Percentiles rank a stretch among this genome's conserved stretches.
phyloP scores from a whole-genome alignment of 53 echinoderm and acorn worm genomes.

The Mesocentrotus franciscanus region DNA sequence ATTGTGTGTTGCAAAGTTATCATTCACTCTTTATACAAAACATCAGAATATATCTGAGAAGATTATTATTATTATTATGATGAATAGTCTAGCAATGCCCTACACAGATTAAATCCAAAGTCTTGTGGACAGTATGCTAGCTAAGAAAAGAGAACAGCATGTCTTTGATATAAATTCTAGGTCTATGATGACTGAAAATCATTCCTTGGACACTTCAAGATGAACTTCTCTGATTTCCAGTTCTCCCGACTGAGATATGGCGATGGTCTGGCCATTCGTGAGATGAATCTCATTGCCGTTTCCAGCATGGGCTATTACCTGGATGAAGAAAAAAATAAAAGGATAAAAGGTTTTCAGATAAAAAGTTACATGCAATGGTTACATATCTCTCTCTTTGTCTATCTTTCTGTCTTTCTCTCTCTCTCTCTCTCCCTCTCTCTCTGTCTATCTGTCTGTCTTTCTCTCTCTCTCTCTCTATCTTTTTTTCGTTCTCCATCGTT shows the following conservation, averaged over 20 bases:
- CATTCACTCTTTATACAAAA: no score
- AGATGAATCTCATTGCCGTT: constrained; percentile 58
- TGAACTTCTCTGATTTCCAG: constrained; percentile 68
- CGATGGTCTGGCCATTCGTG: constrained; percentile 51
- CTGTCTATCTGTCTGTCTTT: no score
- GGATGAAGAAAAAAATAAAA: neutral
- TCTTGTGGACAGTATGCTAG: no score
- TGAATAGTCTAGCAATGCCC: no score
- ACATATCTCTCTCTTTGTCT: neutral
- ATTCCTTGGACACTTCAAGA: constrained; percentile 46
- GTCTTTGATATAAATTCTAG: no score
- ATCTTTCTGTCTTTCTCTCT: neutral
- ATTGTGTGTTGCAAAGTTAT: no score
- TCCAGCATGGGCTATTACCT: constrained; percentile 45
- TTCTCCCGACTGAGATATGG: constrained; percentile 62
- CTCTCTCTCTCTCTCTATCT: neutral
- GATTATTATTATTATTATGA: no score
- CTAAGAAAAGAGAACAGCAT: no score
- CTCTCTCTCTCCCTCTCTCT: neutral
- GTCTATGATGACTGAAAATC: neutral
- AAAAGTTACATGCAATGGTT: neutral
- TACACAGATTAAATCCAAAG: no score
- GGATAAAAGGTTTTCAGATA: neutral
- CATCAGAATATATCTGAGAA: no score
- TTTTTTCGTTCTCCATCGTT: no score